Evolutionary conservation across 2,797 vertebrate genomes (phyloP), one percentile per base, ranked within the genome.

Genomic region (Chelidonichthys spinosus): DNA sequence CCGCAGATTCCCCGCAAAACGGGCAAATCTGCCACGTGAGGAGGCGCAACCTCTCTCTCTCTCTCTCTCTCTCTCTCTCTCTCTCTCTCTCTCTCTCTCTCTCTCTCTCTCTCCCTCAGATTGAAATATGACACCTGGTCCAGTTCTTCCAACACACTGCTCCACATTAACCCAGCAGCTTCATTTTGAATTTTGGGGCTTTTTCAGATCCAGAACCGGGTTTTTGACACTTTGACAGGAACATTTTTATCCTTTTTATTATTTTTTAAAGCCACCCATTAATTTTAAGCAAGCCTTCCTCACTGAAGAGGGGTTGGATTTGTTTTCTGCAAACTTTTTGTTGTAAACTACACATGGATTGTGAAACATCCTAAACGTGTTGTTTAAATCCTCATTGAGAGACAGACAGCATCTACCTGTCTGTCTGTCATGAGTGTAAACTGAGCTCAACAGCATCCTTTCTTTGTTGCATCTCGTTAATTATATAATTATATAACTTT

Each of bases 61-160:
- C 72, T 72, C 61, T 86, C 79, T 87, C 88, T 87, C 85, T 87
- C 85, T 74, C 84, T 89, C 74, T 90, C 90, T 80, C 8, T 7
- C 52, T 70, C 62, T 64, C 72, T 72, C 61, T 86, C 79, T 87
- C 88, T 87, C 85, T 87, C 85, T 74, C 84, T 89, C 74, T 25
- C 25, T 90, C 90, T 80, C 8, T 7, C 52, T 70, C 62, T 64
- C 72, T 72, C 85, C 76, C 84, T 89, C 74, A 74, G 59, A 79
- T 62, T 89, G 94, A 94, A 95, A 95, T 89, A 79, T 90, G 95
- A 95, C 84, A 95, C 94, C 93, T 86, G 81, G 74, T 67, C 86
- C 85, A 89, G 85, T 86, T 79, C 82, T 62, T 85, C 82, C 86
- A 81, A 82, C 84, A 75, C 85, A 49, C 74, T 36, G 82, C 85